Base-by-base conservation (phyloP, 2,797 vertebrate species). In the Mareca penelope region DNA sequence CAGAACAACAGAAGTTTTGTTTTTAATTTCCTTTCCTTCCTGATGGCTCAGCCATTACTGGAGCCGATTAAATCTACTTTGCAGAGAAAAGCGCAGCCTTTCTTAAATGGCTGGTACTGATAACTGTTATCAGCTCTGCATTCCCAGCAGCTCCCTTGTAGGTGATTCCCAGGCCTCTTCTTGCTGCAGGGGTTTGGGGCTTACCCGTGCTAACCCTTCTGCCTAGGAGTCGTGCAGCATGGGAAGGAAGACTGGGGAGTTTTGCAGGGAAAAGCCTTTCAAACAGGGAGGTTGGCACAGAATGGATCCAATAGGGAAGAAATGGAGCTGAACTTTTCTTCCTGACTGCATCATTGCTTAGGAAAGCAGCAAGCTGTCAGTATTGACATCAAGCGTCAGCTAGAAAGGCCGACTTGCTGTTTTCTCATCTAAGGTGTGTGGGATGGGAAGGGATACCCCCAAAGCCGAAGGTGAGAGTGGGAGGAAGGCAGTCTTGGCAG, bases 1-100 rank as follows among this genome's bases (percentile, higher is more conserved):
- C 2, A 0, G 59, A 91, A 84, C 77, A 94, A 73, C 63, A 48
- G 18, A 52, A 84, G 85, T 94, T 96, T 91, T 94, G 85, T 24
- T 79, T 86, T 64, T 50, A 53, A 91, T 94, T 95, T 94, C 90
- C 91, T 96, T 93, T 76, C 63, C 78, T 95, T 96, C 94, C 93
- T 91, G 90, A 37, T 5, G 5, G 50, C 68, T 67, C 48, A 67
- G 52, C 59, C 59, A 6, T 94, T 88, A 31, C 63, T 78, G n/a
- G 57, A 21, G 52, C 7, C 70, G 93, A 96, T 94, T 91, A 90
- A 72, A 96, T 88, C 91, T 91, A 0, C 26, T 56, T 80, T 40
- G 73, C 63, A 80, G 82, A 63, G 67, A 85, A 76, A 90, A 95
- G 53, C 12, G 0, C 4, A 8, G 42, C 28, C 3, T 67, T 94